phyloP scores from a whole-genome alignment of 2,888 invertebrate genomes.

The Drosophila rellima region DNA sequence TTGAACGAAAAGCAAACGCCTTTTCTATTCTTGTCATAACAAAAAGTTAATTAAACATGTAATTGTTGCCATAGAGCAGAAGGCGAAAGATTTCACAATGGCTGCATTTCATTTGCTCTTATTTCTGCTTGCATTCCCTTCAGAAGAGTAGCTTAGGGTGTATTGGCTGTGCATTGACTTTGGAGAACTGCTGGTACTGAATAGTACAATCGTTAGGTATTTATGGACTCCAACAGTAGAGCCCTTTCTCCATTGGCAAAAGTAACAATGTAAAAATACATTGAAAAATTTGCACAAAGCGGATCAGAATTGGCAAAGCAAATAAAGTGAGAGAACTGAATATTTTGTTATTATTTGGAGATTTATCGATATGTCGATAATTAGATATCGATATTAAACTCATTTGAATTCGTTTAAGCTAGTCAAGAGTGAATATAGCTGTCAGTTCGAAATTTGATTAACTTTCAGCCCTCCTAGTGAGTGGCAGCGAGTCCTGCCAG shows the following conservation, averaged over 20 bases:
- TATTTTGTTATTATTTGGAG: too few species aligned
- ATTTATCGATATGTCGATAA: too few species aligned
- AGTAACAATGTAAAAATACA: too few species aligned
- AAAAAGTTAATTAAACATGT: conserved; percentile 79
- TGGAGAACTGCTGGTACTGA: background rate
- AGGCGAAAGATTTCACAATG: conserved; percentile 52
- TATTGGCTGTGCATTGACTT: background rate
- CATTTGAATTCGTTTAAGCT: too few species aligned
- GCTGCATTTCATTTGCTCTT: conserved; percentile 12
- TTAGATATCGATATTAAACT: too few species aligned
- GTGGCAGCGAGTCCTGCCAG: conserved; percentile 6
- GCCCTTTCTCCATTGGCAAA: background rate
- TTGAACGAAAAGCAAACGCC: conserved; percentile 6
- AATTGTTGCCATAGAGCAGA: conserved; percentile 65
- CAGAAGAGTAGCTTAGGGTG: conserved; percentile 16
- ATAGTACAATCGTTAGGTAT: background rate
- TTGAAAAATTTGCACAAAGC: too few species aligned
- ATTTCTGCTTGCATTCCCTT: conserved; percentile 3
- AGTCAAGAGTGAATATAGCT: conserved; percentile 4
- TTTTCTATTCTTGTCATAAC: conserved; percentile 62
- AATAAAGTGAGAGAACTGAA: too few species aligned
- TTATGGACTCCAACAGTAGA: background rate
- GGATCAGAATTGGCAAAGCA: too few species aligned
- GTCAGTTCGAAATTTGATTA: conserved; percentile 33
- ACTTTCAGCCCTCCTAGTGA: conserved; percentile 4